Evolutionary conservation across 2,888 invertebrate species (phyloP).

Genomic region (Agrotis ipsilon): DNA sequence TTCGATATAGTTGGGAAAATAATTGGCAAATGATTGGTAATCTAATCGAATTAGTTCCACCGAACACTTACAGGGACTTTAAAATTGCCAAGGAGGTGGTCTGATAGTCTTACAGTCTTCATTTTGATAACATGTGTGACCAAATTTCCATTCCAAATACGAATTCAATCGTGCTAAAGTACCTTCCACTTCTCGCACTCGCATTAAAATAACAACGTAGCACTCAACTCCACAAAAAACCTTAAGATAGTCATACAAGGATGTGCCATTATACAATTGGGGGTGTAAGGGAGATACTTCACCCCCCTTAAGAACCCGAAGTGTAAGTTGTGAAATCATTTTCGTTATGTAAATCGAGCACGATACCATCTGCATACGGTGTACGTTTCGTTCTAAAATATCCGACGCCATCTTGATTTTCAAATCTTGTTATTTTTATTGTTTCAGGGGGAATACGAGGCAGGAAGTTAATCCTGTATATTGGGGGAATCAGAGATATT

Average conservation of each 20-base stretch:
- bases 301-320: background rate
- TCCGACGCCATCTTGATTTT: slow-evolving; percentile 61
- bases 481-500: slow-evolving; percentile 39
- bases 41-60: no score
- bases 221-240: slow-evolving; percentile 11
- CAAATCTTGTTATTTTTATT: slow-evolving; percentile 67
- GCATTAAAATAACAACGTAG: slow-evolving; percentile 6
- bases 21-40: no score
- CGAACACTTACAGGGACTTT: no score
- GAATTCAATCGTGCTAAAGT: background rate
- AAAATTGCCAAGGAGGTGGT: no score
- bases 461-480: slow-evolving; percentile 54
- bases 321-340: slow-evolving; percentile 75
- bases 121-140: no score
- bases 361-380: slow-evolving; percentile 75
- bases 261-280: background rate
- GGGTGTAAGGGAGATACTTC: no score
- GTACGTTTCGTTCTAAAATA: slow-evolving; percentile 72
- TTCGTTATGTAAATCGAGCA: slow-evolving; percentile 78
- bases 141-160: slow-evolving; percentile 5
- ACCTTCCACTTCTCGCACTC: background rate
- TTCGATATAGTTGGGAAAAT: no score
- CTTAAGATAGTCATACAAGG: slow-evolving; percentile 6
- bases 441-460: slow-evolving; percentile 52
- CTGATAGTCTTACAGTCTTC: no score